Percentiles rank a stretch among this genome's conserved stretches.
Evolutionary conservation across 2,888 invertebrate species (phyloP).

Genomic region (Macrophya alboannulata): DNA sequence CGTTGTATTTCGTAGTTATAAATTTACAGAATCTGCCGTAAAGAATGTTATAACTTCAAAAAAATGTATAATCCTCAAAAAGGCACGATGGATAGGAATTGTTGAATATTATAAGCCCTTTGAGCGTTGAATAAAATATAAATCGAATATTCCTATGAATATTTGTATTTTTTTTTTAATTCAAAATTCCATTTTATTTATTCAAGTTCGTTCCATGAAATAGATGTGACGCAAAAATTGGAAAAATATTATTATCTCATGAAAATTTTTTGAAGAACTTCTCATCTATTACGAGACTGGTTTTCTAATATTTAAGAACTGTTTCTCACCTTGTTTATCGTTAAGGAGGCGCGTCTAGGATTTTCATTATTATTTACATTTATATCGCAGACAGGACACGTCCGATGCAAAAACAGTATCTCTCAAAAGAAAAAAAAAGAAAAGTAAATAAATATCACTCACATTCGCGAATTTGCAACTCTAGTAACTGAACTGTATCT

Average conservation of each 20-base stretch:
- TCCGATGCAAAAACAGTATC: background rate
- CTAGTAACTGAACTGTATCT: background rate
- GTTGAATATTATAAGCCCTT: background rate
- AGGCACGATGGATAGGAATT: background rate
- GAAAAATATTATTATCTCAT: slow-evolving; percentile 4
- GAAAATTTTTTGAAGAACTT: background rate
- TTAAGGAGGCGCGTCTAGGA: slow-evolving; percentile 1
- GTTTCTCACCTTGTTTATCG: background rate
- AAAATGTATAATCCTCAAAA: background rate
- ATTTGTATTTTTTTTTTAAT: slow-evolving; percentile 32
- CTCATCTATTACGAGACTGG: background rate
- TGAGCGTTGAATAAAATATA: background rate
- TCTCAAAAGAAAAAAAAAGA: background rate
- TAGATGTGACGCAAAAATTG: background rate
- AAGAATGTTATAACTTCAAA: background rate
- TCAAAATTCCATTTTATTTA: slow-evolving; percentile 20
- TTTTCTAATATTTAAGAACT: slow-evolving; percentile 3
- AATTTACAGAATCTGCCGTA: too few species aligned
- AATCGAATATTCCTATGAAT: slow-evolving; percentile 34
- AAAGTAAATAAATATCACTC: background rate
- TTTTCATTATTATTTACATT: slow-evolving; percentile 37
- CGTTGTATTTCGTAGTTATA: too few species aligned
- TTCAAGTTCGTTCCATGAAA: background rate
- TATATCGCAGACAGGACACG: background rate
- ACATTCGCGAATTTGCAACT: background rate